These are phyloP conservation scores for Hemithea aestivaria DNA, from an alignment of 2,888 invertebrate genomes.

Conservation along the genomic window DNA sequence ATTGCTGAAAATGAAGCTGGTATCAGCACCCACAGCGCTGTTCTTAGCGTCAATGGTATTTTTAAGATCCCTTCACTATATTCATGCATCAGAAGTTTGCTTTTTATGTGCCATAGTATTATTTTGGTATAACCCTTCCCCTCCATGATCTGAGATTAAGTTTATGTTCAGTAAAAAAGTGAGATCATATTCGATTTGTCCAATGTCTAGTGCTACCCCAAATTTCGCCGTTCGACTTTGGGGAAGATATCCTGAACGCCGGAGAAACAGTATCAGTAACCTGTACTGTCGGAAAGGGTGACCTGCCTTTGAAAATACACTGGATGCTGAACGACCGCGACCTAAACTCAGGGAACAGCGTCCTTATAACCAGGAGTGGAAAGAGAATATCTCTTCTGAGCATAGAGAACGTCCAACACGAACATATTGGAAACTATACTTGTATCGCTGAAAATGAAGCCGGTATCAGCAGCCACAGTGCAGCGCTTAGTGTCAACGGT, in stretches of 20 bases:
- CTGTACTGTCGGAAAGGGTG: slow-evolving; percentile 85
- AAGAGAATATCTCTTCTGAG: slow-evolving; percentile 68
- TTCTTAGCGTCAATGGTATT: slow-evolving; percentile 84
- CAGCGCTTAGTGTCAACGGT: slow-evolving; percentile 79
- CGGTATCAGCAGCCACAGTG: slow-evolving; percentile 80
- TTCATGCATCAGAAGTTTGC: slow-evolving; percentile 12
- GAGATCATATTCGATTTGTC: neutral
- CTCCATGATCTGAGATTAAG: too few species aligned
- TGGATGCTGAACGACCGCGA: slow-evolving; percentile 83
- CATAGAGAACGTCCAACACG: slow-evolving; percentile 78
- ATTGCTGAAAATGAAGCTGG: slow-evolving; percentile 82
- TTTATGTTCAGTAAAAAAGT: too few species aligned
- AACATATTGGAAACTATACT: slow-evolving; percentile 81
- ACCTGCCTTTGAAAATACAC: slow-evolving; percentile 82
- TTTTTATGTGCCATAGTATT: slow-evolving; percentile 3
- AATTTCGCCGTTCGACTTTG: slow-evolving; percentile 85
- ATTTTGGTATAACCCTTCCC: neutral
- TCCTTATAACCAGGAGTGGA: slow-evolving; percentile 36
- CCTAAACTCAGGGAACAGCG: slow-evolving; percentile 48
- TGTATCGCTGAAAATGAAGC: slow-evolving; percentile 82
- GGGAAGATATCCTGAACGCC: slow-evolving; percentile 84
- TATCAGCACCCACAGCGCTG: slow-evolving; percentile 78
- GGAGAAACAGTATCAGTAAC: slow-evolving; percentile 85
- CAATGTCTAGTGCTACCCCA: slow-evolving; percentile 81
- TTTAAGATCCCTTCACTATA: slow-evolving; percentile 5